Evolutionary conservation across 2,888 invertebrate species (phyloP).

Genomic region (Ormyrus thymus): DNA sequence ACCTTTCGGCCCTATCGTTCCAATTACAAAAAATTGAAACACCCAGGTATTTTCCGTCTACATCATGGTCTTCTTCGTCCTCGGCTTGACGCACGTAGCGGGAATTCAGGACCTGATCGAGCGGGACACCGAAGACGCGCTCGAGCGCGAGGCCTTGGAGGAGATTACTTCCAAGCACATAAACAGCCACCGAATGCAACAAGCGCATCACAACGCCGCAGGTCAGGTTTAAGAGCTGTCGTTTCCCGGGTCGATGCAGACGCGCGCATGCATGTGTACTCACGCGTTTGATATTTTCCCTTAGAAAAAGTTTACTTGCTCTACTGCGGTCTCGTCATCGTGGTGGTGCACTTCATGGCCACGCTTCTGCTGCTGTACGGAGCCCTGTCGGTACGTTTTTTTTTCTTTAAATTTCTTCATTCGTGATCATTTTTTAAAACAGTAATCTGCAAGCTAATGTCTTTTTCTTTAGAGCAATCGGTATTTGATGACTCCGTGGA

Average conservation of each 20-base stretch:
- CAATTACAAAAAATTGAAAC: no score
- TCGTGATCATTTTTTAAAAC: background rate
- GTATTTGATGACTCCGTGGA: slow-evolving; percentile 74
- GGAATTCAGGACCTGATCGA: slow-evolving; percentile 74
- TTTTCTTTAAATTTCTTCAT: background rate
- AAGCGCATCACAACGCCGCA: slow-evolving; percentile 74
- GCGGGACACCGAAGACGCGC: slow-evolving; percentile 74
- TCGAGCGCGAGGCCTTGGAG: slow-evolving; percentile 72
- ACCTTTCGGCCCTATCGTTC: no score
- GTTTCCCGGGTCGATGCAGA: no score
- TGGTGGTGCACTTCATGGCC: slow-evolving; percentile 72
- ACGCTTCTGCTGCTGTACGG: slow-evolving; percentile 74
- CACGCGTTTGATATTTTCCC: slow-evolving; percentile 50
- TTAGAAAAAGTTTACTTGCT: slow-evolving; percentile 73
- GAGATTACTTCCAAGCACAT: slow-evolving; percentile 71
- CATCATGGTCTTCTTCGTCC: slow-evolving; percentile 69
- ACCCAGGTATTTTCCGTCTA: slow-evolving; percentile 70
- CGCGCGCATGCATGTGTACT: no score
- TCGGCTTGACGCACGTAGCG: slow-evolving; percentile 73
- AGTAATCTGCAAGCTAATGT: no score
- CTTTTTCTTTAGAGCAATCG: slow-evolving; percentile 70
- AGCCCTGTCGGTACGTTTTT: slow-evolving; percentile 70
- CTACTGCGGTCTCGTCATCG: slow-evolving; percentile 72
- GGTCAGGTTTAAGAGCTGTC: slow-evolving; percentile 57
- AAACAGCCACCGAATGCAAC: slow-evolving; percentile 73